Evolutionary conservation across 2,797 vertebrate species (phyloP).

Genomic region (Linurgus olivaceus): DNA sequence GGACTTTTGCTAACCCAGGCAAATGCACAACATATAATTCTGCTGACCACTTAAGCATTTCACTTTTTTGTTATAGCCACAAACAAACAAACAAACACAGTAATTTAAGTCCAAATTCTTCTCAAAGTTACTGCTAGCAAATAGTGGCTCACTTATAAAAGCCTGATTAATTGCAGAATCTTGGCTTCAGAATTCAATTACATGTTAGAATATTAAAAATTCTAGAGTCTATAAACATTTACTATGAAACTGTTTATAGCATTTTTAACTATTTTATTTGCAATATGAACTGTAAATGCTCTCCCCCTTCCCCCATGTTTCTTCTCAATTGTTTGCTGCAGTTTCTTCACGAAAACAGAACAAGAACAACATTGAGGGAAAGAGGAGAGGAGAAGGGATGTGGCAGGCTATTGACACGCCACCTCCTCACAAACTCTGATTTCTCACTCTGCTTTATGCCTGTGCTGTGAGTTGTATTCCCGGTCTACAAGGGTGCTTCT

Average conservation of each 20-base stretch:
- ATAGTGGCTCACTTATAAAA: neutral
- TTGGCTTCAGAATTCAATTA: slow-evolving; percentile 53
- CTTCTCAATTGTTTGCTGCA: neutral
- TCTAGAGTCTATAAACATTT: slow-evolving; percentile 55
- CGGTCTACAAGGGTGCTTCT: slow-evolving; percentile 3
- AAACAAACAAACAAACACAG: neutral
- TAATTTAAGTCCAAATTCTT: neutral
- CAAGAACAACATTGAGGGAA: neutral
- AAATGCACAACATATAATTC: neutral
- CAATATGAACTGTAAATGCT: neutral
- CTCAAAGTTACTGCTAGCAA: neutral
- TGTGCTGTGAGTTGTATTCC: neutral
- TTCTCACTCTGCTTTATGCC: neutral
- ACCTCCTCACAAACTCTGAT: neutral
- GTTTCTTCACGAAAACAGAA: neutral
- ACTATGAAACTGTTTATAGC: slow-evolving; percentile 42
- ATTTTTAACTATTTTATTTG: slow-evolving; percentile 53
- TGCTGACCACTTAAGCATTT: neutral
- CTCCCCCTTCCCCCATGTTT: neutral
- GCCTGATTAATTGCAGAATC: slow-evolving; percentile 36
- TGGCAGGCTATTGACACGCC: neutral
- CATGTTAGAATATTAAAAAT: slow-evolving; percentile 40
- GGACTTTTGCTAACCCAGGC: neutral
- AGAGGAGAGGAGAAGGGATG: neutral
- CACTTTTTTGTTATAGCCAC: neutral